Evolutionary conservation across 2,888 invertebrate genomes (phyloP), one percentile per base, ranked within the genome.

Genomic region (Prenolepis imparis): DNA sequence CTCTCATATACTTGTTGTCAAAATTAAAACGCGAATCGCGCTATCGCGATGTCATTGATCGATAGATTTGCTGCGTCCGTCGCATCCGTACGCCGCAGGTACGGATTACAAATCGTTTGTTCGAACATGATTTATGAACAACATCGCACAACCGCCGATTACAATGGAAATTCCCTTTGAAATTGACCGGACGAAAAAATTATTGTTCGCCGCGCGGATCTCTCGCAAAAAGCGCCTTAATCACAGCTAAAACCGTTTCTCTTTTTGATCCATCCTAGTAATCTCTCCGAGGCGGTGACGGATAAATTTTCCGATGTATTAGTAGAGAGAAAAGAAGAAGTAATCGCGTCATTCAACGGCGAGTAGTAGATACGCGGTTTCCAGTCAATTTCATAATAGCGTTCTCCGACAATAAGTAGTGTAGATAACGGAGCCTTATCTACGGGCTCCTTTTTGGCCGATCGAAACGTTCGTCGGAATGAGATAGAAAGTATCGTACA

Each of bases 391-490:
- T 55, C 67, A 81, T 82, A 52, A 52, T 52, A 39, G 72, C 74
- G 68, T 64, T 84, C 66, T 67, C 67, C 48, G 72, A 89, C 86
- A 89, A 89, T 87, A 88, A 89, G 87, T 85, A 86, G 82, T 66
- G 82, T 83, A 81, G 86, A 90, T 90, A 89, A 87, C 84, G 82
- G 86, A 63, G n/a, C 36, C 82, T 90, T 88, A 89, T 86, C 85
- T 85, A 8, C 61, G 44, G 55, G 15, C 41, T 64, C 48, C 59
- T 72, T 52, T 63, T 73, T 57, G 77, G 63, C n/a, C 68, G 75
- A 77, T 70, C 52, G 64, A 48, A 85, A 67, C 57, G 41, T 39
- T 87, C 78, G 78, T 66, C 64, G 77, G 86, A 81, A 87, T 83
- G 88, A 52, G 52, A 89, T 89, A 88, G 88, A 87, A 89, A 85